Conservation (phyloP, 1,140 invertebrate species). For the Cecropterus lyciades region DNA sequence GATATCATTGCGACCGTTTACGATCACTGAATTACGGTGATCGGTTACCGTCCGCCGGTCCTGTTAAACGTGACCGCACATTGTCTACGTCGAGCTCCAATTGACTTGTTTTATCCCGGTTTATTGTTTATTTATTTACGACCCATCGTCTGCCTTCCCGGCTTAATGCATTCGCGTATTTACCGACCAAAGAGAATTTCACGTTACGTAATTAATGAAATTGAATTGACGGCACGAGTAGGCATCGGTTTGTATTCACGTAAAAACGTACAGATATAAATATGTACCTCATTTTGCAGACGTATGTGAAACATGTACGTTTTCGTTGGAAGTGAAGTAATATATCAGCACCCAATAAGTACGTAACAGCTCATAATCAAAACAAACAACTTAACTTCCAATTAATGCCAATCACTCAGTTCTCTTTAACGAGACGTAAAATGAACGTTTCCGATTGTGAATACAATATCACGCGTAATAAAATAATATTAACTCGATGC, state of each 20-base stretch:
- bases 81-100: slow-evolving; percentile 64
- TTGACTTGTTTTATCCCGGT: slow-evolving; percentile 76
- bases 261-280: neutral
- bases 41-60: slow-evolving; percentile 64
- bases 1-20: slow-evolving; percentile 80
- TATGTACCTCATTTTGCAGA: neutral
- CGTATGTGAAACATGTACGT: neutral
- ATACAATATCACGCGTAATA: slow-evolving; percentile 77
- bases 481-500: slow-evolving; percentile 73
- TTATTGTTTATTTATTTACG: slow-evolving; percentile 81
- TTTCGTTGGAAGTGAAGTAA: neutral
- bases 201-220: slow-evolving; percentile 9
- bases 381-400: slow-evolving; percentile 44
- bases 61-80: slow-evolving; percentile 77
- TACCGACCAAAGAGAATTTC: slow-evolving; percentile 20
- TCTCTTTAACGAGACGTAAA: slow-evolving; percentile 52
- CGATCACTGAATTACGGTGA: slow-evolving; percentile 78
- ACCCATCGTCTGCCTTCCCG: slow-evolving; percentile 38
- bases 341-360: slow-evolving; percentile 32
- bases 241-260: neutral
- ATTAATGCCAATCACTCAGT: slow-evolving; percentile 46
- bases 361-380: slow-evolving; percentile 33
- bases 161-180: slow-evolving; percentile 26
- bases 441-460: slow-evolving; percentile 56
- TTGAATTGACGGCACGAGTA: slow-evolving; percentile 8